Conservation (phyloP, 2,888 invertebrate species). For the Ochlodes sylvanus region DNA sequence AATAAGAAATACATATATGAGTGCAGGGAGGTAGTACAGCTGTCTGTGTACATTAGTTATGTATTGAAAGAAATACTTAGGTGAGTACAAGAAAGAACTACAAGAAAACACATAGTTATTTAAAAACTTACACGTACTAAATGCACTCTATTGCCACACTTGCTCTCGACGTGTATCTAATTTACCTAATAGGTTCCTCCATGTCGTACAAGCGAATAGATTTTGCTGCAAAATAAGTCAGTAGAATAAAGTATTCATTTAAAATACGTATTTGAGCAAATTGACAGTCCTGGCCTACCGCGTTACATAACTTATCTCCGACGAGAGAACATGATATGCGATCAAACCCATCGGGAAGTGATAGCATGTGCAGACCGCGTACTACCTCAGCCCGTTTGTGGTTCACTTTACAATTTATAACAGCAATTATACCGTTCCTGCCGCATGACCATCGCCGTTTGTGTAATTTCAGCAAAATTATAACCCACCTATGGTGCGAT, state of each 20-base stretch:
- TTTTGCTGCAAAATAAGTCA: conserved; percentile 9
- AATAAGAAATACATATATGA: too few relatives aligned
- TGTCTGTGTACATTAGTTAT: too few relatives aligned
- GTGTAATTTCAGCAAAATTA: conserved; percentile 70
- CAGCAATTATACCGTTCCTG: conserved; percentile 23
- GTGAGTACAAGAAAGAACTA: too few relatives aligned
- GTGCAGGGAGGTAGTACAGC: too few relatives aligned
- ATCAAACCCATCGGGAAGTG: conserved; percentile 19
- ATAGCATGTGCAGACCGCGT: conserved; percentile 26
- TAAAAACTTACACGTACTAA: background rate
- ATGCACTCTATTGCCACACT: background rate
- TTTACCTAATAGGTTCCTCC: background rate
- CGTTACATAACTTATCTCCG: conserved; percentile 13
- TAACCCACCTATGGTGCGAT: conserved; percentile 64
- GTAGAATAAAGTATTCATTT: background rate
- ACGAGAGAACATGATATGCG: conserved; percentile 20
- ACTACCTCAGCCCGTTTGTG: conserved; percentile 5
- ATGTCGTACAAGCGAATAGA: background rate
- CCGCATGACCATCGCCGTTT: conserved; percentile 62
- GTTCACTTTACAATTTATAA: conserved; percentile 30
- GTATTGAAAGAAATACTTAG: too few relatives aligned
- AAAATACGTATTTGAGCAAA: conserved; percentile 1
- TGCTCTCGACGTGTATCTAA: background rate
- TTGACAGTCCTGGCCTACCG: conserved; percentile 19
- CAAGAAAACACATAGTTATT: background rate